Percentiles rank a stretch among this genome's conserved stretches.
Conservation (phyloP, 2,113 vertebrate genomes). For the Stegastes partitus region DNA sequence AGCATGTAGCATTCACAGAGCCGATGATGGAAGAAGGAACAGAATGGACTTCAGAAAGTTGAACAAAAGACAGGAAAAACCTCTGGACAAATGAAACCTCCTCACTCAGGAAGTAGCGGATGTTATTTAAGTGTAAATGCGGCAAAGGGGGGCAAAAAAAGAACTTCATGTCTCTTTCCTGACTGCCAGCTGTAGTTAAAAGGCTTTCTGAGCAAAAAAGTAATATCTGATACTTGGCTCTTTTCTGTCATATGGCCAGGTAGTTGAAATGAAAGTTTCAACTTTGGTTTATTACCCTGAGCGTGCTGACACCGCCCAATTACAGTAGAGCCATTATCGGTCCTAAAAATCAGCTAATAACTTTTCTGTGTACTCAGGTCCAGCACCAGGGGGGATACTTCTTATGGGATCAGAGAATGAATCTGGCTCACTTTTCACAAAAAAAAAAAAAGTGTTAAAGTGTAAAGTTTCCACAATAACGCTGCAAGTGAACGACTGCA, state of each 20-base stretch:
- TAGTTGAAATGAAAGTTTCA: slow-evolving; percentile 59
- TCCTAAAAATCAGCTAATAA: slow-evolving; percentile 68
- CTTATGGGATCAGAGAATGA: slow-evolving; percentile 25
- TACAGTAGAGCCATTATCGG: slow-evolving; percentile 54
- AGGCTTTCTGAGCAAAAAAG: slow-evolving; percentile 12
- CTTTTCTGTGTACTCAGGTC: slow-evolving; percentile 44
- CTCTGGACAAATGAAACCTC: slow-evolving; percentile 80
- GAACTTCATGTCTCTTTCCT: slow-evolving; percentile 21
- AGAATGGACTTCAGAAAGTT: slow-evolving; percentile 84
- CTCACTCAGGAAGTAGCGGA: slow-evolving; percentile 19
- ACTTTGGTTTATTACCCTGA: slow-evolving; percentile 55
- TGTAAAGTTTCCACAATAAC: slow-evolving; percentile 8
- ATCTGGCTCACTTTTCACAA: slow-evolving; percentile 43
- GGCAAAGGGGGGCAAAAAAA: slow-evolving; percentile 8
- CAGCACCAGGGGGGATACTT: slow-evolving; percentile 26
- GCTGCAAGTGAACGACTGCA: slow-evolving; percentile 27
- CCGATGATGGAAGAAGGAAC: slow-evolving; percentile 86
- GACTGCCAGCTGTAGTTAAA: slow-evolving; percentile 30
- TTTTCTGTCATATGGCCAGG: slow-evolving; percentile 30
- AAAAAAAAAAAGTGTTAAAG: slow-evolving; percentile 42
- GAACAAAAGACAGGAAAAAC: slow-evolving; percentile 78
- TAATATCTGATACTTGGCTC: slow-evolving; percentile 37
- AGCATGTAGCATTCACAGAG: slow-evolving; percentile 92
- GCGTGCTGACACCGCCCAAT: slow-evolving; percentile 49
- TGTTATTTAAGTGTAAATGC: slow-evolving; percentile 3